phyloP scores from a whole-genome alignment of 2,888 invertebrate species.

The Meganola albula region DNA sequence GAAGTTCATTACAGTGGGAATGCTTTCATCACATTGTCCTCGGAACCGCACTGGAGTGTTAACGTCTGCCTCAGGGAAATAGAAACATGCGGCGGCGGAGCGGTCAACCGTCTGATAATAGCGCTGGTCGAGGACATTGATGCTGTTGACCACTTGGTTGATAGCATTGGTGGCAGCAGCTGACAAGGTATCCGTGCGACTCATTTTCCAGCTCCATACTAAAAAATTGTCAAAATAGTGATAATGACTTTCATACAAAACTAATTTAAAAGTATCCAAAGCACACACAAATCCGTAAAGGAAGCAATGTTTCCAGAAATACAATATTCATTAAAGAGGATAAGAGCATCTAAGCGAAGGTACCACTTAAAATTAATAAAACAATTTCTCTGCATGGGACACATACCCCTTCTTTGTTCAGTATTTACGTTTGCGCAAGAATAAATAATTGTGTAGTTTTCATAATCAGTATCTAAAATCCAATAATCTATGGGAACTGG shows the following conservation, averaged over 20 bases:
- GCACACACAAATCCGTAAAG: neutral
- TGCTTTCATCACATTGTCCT: conserved; percentile 19
- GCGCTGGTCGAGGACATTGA: conserved; percentile 35
- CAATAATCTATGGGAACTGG: neutral
- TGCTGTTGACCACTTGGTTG: conserved; percentile 25
- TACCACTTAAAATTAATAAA: no score
- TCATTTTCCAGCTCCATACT: conserved; percentile 55
- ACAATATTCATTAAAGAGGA: no score
- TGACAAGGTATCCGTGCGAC: conserved; percentile 31
- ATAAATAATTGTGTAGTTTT: conserved; percentile 78
- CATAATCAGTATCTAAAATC: conserved; percentile 75
- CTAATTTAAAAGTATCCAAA: no score
- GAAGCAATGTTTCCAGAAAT: no score
- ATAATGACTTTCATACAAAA: neutral
- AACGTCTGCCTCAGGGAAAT: conserved; percentile 21
- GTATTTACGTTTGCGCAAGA: conserved; percentile 70
- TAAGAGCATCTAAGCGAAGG: no score
- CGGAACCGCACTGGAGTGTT: conserved; percentile 18
- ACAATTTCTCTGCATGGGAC: no score
- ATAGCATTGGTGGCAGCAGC: conserved; percentile 27
- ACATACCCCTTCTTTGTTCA: conserved; percentile 51
- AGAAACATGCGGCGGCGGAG: conserved; percentile 28
- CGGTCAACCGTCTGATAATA: conserved; percentile 36
- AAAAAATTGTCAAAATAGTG: neutral
- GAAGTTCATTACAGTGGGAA: conserved; percentile 19